Base-by-base conservation (phyloP, 2,113 vertebrate species). In the Lathamus discolor region DNA sequence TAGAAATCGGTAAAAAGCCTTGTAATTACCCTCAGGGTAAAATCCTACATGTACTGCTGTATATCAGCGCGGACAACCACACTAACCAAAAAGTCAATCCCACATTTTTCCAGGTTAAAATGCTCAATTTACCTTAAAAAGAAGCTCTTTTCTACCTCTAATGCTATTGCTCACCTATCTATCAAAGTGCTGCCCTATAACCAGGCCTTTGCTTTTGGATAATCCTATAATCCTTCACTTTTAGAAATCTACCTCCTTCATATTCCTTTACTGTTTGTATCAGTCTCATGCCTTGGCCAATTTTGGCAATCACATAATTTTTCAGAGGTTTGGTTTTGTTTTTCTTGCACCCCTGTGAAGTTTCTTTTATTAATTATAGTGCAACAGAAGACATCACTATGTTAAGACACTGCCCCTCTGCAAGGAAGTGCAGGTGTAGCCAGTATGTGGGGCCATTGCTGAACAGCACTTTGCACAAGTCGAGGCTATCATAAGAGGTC, bases 41-140 rank as follows among this genome's bases (percentile, higher is more conserved):
- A 80, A 44, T 33, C 28, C 48, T 48, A 25, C 37, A 43, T 9
- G 4, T 4, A 2, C 18, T 22, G 23, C 57, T 39, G 35, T 31
- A 0, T 9, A n/a, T 25, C 72, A 20, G 22, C 35, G 52, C 35
- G 66, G 29, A 76, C 57, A 87, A 55, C 12, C 9, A 22, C 24
- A 27, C 12, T 0, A 4, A 78, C 4, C 25, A 51, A 63, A 67
- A 63, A 16, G 17, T 2, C 11, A 0, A 35, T 4, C 7, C 1
- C 44, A 19, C 3, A 11, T 51, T 54, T 77, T 27, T 37, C 3
- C 11, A 43, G 57, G 11, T 77, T 69, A 37, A 44, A 67, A 27
- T n/a, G 78, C 63, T 28, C 27, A 16, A 19, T 13, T 62, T 14
- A 10, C 62, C 18, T 83, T 44, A 12, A 43, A 70, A 68, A 49